Evolutionary conservation across 2,888 invertebrate species (phyloP).

Genomic region (Coecobrya sp.): DNA sequence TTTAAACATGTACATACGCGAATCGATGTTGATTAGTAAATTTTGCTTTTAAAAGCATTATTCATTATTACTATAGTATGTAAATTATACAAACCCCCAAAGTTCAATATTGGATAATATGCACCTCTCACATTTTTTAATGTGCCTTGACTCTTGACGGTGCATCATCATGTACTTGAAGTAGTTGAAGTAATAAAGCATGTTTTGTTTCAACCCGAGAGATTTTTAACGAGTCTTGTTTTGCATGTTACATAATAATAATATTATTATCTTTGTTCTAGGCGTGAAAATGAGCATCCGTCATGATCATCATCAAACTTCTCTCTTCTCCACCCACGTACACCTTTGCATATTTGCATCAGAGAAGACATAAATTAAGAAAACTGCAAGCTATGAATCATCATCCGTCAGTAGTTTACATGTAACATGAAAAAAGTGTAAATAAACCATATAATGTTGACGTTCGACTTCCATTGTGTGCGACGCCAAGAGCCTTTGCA

Average conservation of each 20-base stretch:
- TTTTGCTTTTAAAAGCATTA: too few species aligned
- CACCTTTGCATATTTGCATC: conserved; percentile 35
- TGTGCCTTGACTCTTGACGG: not conserved
- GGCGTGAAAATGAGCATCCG: conserved; percentile 36
- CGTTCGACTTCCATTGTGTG: conserved; percentile 40
- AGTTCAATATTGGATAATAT: not conserved
- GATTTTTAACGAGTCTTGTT: not conserved
- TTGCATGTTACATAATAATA: not conserved
- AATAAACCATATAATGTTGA: conserved; percentile 63
- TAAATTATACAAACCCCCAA: too few species aligned
- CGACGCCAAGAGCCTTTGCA: not conserved
- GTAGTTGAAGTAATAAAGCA: not conserved
- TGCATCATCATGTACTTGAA: not conserved
- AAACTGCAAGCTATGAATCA: conserved; percentile 55
- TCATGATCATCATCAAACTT: not conserved
- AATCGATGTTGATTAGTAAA: too few species aligned
- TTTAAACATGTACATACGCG: not conserved
- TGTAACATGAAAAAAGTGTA: conserved; percentile 57
- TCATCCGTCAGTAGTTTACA: conserved; percentile 20
- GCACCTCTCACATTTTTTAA: not conserved
- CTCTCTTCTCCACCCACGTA: conserved; percentile 62
- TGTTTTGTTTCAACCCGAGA: not conserved
- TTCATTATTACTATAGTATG: not conserved
- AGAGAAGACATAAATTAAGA: conserved; percentile 26
- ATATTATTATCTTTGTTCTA: not conserved